A percentile compares a stretch with the other conserved stretches of the same genome.
Evolutionary conservation across 1,140 invertebrate genomes (phyloP).

Genomic region (Papilio helenus): DNA sequence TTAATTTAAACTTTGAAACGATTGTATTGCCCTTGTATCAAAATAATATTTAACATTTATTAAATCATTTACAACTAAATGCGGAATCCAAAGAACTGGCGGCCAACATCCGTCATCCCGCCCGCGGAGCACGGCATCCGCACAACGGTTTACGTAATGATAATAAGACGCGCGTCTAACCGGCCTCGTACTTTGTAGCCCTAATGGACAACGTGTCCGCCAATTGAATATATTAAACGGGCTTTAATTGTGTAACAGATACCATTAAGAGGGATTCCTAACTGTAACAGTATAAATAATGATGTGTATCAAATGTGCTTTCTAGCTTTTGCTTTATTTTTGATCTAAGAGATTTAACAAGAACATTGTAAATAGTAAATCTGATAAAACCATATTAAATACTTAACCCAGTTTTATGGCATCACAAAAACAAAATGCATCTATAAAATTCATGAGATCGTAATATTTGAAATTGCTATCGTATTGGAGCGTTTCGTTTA

Average conservation of each 20-base stretch:
- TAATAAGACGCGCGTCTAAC: conserved; percentile 33
- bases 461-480: conserved; percentile 37
- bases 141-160: conserved; percentile 36
- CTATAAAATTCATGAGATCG: conserved; percentile 32
- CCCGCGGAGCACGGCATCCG: conserved; percentile 24
- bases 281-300: neutral
- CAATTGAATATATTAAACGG: conserved; percentile 25
- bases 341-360: neutral
- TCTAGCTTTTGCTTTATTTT: neutral
- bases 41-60: neutral
- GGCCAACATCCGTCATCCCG: conserved; percentile 31
- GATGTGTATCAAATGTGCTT: neutral
- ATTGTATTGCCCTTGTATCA: neutral
- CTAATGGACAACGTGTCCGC: conserved; percentile 1
- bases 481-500: conserved; percentile 32
- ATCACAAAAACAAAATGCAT: conserved; percentile 15
- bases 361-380: neutral
- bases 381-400: neutral
- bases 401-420: neutral
- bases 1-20: neutral
- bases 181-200: conserved; percentile 23
- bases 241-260: conserved; percentile 26
- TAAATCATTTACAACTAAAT: conserved; percentile 12
- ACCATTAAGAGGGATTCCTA: neutral
- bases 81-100: conserved; percentile 3